Base-by-base conservation (phyloP, 2,113 vertebrate genomes). In the Odobenus rosmarus region DNA sequence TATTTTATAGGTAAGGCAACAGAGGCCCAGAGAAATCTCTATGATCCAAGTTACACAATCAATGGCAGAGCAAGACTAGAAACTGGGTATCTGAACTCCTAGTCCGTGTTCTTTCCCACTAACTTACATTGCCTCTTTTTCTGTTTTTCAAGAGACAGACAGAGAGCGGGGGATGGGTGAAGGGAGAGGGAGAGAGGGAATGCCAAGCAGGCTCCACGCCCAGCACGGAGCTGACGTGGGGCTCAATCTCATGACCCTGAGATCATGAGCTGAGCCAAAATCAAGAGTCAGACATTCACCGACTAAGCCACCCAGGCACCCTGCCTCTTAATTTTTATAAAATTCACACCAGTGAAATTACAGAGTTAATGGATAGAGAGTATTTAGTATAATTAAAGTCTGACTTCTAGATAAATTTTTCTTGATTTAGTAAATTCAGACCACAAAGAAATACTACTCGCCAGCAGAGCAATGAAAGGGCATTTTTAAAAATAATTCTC, bases 1-100 rank as follows among this genome's bases (percentile, higher is more conserved):
- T 80, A 82, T 80, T 59, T 93, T 93, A 80, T 36, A 93, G 61
- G n/a, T 61, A 88, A 76, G 42, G 51, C 94, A 96, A 93, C 23
- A 93, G 88, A 85, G 64, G 5, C 36, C 31, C 42, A 94, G 23
- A 87, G 80, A 79, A 79, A 39, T 88, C 59, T 82, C 5, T 53
- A 67, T 72, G 14, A 64, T 33, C 62, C 61, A 91, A 88, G 80
- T 88, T 13, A 57, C 39, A 88, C 28, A 80, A 62, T 59, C 36
- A 88, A 19, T 28, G 24, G n/a, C 28, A 93, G 24, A 93, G 1
- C 10, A 74, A 88, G 8, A 46, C 46, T 49, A 79, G 61, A 90
- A 87, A 46, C 8, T 14, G 33, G 28, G 18, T 12, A 91, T 93
- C 46, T 88, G 26, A 85, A 86, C 42, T 71, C 92, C 57, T 42